phyloP scores from a whole-genome alignment of 2,888 invertebrate genomes.

The Myopa tessellatipennis region DNA sequence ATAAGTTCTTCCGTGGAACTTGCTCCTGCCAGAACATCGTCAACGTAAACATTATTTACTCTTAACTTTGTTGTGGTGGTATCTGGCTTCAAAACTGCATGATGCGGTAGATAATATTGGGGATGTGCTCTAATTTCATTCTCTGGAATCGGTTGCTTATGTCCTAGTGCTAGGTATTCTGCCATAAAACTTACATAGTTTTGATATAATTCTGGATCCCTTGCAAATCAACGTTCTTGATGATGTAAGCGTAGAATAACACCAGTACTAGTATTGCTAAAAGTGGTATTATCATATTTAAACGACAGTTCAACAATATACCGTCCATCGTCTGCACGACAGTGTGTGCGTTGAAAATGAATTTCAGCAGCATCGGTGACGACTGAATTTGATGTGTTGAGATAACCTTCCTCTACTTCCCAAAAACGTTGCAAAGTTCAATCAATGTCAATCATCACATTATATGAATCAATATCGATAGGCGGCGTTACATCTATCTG shows the following conservation, averaged over 20 bases:
- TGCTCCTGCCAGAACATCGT: slow-evolving; percentile 45
- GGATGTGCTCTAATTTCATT: slow-evolving; percentile 18
- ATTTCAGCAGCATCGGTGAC: slow-evolving; percentile 38
- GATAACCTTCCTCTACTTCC: slow-evolving; percentile 4
- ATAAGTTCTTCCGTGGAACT: slow-evolving; percentile 33
- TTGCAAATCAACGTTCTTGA: slow-evolving; percentile 39
- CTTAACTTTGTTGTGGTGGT: slow-evolving; percentile 38
- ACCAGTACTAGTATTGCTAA: slow-evolving; percentile 34
- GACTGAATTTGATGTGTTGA: not conserved
- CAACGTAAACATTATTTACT: slow-evolving; percentile 45
- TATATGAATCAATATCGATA: not conserved
- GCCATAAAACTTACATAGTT: slow-evolving; percentile 39
- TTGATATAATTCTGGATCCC: slow-evolving; percentile 2
- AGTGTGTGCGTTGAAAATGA: slow-evolving; percentile 31
- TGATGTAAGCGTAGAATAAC: slow-evolving; percentile 36
- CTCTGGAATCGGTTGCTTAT: slow-evolving; percentile 34
- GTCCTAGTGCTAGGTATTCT: slow-evolving; percentile 39
- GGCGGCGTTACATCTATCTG: not conserved
- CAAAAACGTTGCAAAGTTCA: slow-evolving; percentile 8
- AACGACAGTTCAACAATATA: slow-evolving; percentile 40
- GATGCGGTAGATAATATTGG: slow-evolving; percentile 44
- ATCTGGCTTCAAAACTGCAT: slow-evolving; percentile 38
- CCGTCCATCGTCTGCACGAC: slow-evolving; percentile 37
- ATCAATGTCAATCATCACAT: slow-evolving; percentile 5
- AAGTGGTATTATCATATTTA: slow-evolving; percentile 29